These are phyloP conservation scores for Centropristis striata DNA, from an alignment of 2,113 vertebrate species.

Conservation along the genomic window DNA sequence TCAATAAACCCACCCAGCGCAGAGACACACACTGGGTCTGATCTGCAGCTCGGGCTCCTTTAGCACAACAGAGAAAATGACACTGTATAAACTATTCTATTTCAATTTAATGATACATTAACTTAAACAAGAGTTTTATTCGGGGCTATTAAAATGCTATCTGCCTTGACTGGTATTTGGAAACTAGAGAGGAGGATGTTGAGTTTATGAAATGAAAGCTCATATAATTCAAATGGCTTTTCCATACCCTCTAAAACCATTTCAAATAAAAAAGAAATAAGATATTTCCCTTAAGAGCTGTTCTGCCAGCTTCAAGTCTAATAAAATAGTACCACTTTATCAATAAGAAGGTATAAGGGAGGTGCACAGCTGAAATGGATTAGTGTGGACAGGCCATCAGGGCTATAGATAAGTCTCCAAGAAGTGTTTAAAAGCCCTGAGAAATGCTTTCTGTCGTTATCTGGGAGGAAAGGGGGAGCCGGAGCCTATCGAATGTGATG, in stretches of 20 bases:
- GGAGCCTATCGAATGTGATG: slow-evolving; percentile 89
- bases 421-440: slow-evolving; percentile 91
- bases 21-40: slow-evolving; percentile 38
- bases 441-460: slow-evolving; percentile 90
- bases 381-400: slow-evolving; percentile 89
- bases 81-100: slow-evolving; percentile 59
- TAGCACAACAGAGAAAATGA: slow-evolving; percentile 56
- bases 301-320: slow-evolving; percentile 86
- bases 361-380: slow-evolving; percentile 90
- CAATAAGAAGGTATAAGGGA: slow-evolving; percentile 86
- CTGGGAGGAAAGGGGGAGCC: slow-evolving; percentile 77
- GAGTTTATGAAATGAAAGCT: slow-evolving; percentile 73
- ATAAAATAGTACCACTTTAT: slow-evolving; percentile 89
- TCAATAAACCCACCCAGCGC: slow-evolving; percentile 65
- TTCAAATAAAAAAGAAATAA: slow-evolving; percentile 81
- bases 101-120: slow-evolving; percentile 75
- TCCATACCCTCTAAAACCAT: slow-evolving; percentile 75
- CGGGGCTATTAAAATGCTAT: slow-evolving; percentile 61
- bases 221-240: slow-evolving; percentile 66
- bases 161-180: slow-evolving; percentile 54
- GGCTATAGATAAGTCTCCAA: slow-evolving; percentile 89
- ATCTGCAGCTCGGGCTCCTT: slow-evolving; percentile 26
- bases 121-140: slow-evolving; percentile 74
- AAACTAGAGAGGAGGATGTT: slow-evolving; percentile 38
- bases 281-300: slow-evolving; percentile 87